These are phyloP conservation scores for Tolypeutes matacus DNA, from an alignment of 2,797 vertebrate species.

Conservation along the genomic window DNA sequence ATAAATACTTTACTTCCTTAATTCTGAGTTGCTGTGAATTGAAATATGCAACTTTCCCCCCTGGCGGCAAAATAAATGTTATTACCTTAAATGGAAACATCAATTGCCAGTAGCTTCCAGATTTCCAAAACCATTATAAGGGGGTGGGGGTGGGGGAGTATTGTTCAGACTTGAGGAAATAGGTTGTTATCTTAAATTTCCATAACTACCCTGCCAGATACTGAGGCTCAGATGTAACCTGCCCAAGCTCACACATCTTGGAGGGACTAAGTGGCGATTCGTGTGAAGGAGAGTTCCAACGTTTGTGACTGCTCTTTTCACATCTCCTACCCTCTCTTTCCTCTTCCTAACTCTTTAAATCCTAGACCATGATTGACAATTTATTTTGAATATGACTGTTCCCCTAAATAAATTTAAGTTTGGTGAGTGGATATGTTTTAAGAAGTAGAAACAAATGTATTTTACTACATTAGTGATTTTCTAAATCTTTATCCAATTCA, in stretches of 20 bases:
- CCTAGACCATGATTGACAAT: slow-evolving; percentile 75
- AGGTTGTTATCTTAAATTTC: not conserved
- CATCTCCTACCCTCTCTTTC: not conserved
- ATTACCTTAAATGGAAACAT: slow-evolving; percentile 63
- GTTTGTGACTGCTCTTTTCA: not conserved
- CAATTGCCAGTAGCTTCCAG: not conserved
- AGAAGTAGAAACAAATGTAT: slow-evolving; percentile 72
- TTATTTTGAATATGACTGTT: slow-evolving; percentile 69
- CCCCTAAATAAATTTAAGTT: slow-evolving; percentile 78
- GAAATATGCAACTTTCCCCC: slow-evolving; percentile 27
- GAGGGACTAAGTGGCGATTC: not conserved
- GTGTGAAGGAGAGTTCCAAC: no score
- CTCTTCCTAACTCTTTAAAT: not conserved
- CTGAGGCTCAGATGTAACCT: not conserved
- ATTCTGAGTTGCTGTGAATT: slow-evolving; percentile 65
- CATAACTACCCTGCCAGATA: not conserved
- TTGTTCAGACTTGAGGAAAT: slow-evolving; percentile 44
- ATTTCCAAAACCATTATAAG: slow-evolving; percentile 55
- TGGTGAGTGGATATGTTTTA: slow-evolving; percentile 71
- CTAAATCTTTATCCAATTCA: slow-evolving; percentile 83
- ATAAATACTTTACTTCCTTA: slow-evolving; percentile 55
- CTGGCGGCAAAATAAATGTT: slow-evolving; percentile 42
- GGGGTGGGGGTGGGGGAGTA: not conserved
- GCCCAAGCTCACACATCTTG: not conserved
- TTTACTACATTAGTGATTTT: slow-evolving; percentile 85